Base-by-base conservation (phyloP, 2,113 vertebrate genomes). In the Carassius gibelio region DNA sequence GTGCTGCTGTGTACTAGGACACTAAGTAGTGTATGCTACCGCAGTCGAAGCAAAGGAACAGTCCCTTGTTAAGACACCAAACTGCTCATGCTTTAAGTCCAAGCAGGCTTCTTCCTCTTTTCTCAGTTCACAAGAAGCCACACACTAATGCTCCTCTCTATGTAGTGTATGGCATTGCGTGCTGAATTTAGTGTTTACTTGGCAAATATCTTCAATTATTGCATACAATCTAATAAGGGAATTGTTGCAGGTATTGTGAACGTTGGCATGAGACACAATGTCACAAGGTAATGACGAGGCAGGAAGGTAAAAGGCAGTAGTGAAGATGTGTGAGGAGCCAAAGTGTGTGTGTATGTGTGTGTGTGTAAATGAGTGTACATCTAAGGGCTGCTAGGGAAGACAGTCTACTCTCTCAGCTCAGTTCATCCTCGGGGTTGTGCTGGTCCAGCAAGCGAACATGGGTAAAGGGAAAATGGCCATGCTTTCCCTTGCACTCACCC, bases 401-500 rank as follows among this genome's bases (percentile, higher is more conserved):
- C 36, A 57, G 88, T 86, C 86, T 88, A 86, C 85, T 87, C 75
- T 91, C 94, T 95, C 95, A 96, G 96, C 96, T 96, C 81, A 84
- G 89, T 93, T 96, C 96, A 87, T 97, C 96, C 5, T 97, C 96
- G 3, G 96, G 96, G 93, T 95, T 96, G 95, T 97, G 96, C 95
- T 95, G 97, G 92, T 98, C 97, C 95, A 99, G 94, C 94, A 99
- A 95, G 86, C 96, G 96, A 45, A 99, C 96, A 38, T 99, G 98
- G 45, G 98, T 99, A 95, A 99, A 99, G 88, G 98, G 97, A 90
- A 99, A 99, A 93, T 99, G 98, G 87, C 97, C 98, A 9, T 93
- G 94, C 87, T 97, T 97, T 91, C 96, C 97, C 8, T 97, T 98
- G 88, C 97, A 99, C 91, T 99, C 98, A 80, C 98, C 98, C 95